Percentiles rank a stretch among this genome's conserved stretches.
Evolutionary conservation across 2,888 invertebrate species (phyloP).

Genomic region (Dynastes hyllus): DNA sequence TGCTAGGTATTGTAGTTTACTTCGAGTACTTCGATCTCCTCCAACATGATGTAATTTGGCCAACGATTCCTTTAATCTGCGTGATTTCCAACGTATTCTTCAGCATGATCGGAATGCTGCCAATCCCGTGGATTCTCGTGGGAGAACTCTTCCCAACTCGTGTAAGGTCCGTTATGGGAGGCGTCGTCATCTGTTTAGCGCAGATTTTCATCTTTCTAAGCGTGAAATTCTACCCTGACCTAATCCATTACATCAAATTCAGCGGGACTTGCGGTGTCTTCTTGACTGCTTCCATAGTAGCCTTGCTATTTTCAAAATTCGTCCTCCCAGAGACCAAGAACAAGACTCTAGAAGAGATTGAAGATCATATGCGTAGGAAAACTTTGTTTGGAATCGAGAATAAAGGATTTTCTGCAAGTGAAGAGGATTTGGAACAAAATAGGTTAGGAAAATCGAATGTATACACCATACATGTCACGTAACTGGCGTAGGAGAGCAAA

Average conservation of each 20-base stretch:
- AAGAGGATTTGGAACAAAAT: slow-evolving; percentile 29
- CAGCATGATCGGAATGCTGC: slow-evolving; percentile 83
- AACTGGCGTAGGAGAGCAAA: neutral
- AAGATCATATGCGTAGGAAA: slow-evolving; percentile 75
- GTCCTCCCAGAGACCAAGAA: slow-evolving; percentile 83
- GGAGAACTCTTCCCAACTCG: slow-evolving; percentile 82
- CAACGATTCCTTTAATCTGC: slow-evolving; percentile 71
- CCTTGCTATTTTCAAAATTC: slow-evolving; percentile 76
- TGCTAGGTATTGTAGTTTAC: slow-evolving; percentile 70
- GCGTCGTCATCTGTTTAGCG: slow-evolving; percentile 80
- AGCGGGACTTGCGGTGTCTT: slow-evolving; percentile 80
- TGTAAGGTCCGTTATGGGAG: slow-evolving; percentile 81
- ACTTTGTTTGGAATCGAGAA: slow-evolving; percentile 60
- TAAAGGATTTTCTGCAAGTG: slow-evolving; percentile 38
- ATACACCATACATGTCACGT: slow-evolving; percentile 18
- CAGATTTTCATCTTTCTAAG: slow-evolving; percentile 81
- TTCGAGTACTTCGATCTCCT: slow-evolving; percentile 67
- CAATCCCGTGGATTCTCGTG: slow-evolving; percentile 84
- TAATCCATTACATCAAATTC: slow-evolving; percentile 74
- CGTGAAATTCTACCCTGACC: slow-evolving; percentile 81
- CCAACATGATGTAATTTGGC: slow-evolving; percentile 53
- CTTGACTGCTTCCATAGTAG: slow-evolving; percentile 75
- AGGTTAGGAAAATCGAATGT: neutral
- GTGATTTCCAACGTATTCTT: slow-evolving; percentile 81
- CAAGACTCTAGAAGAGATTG: slow-evolving; percentile 80